A percentile compares a stretch with the other conserved stretches of the same genome.
phyloP scores from a whole-genome alignment of 2,113 vertebrate species.

The Xyrauchen texanus region DNA sequence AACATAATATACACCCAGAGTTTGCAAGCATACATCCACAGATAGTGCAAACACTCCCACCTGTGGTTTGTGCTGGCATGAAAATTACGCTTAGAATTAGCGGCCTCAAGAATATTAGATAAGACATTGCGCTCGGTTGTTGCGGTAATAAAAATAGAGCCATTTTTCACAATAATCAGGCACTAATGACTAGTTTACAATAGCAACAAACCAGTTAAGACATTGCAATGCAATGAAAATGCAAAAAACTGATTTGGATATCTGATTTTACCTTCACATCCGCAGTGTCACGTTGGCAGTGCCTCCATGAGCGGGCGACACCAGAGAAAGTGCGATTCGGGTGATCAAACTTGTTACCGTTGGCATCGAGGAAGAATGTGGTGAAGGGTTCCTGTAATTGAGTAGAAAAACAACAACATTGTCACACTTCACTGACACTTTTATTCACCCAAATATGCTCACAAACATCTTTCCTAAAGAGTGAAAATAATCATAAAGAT shows the following conservation, averaged over 20 bases:
- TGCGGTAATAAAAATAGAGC: no score
- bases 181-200: constrained; percentile 7
- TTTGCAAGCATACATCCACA: no score
- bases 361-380: constrained; percentile 91
- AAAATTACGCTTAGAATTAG: no score
- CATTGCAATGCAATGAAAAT: neutral
- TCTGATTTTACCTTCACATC: constrained; percentile 87
- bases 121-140: no score
- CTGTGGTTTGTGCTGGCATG: no score
- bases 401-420: constrained; percentile 29
- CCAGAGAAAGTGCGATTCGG: constrained; percentile 91
- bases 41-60: no score
- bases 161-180: neutral
- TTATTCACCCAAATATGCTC: constrained; percentile 21
- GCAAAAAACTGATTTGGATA: neutral
- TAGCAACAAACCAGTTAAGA: neutral
- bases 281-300: constrained; percentile 93
- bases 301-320: constrained; percentile 90
- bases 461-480: constrained; percentile 11
- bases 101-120: no score
- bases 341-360: constrained; percentile 91
- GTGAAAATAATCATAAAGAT: neutral
- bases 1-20: no score
- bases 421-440: constrained; percentile 13
- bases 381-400: constrained; percentile 90